Conservation (phyloP, 1,140 invertebrate species). For the Daktulosphaira vitifoliae region DNA sequence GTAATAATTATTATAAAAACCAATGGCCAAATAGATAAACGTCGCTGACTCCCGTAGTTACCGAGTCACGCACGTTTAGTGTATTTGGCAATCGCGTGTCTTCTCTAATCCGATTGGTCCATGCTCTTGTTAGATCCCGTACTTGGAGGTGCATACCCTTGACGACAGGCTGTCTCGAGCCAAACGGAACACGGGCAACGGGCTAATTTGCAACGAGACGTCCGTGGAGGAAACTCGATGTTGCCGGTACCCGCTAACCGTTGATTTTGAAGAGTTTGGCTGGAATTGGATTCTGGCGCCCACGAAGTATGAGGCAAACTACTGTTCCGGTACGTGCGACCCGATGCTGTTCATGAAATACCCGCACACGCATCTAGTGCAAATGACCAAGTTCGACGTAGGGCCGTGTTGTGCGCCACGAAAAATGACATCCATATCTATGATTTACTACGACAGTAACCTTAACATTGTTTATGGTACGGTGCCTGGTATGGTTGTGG, state of each 20-base stretch:
- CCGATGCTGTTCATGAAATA: slow-evolving; percentile 55
- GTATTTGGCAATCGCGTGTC: too few species aligned
- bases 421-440: slow-evolving; percentile 79
- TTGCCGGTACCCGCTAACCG: slow-evolving; percentile 89
- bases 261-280: slow-evolving; percentile 92
- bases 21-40: too few species aligned
- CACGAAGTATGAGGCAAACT: slow-evolving; percentile 89
- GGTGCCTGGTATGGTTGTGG: slow-evolving; percentile 86
- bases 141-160: slow-evolving; percentile 65
- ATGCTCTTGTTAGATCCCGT: slow-evolving; percentile 58
- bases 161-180: slow-evolving; percentile 54
- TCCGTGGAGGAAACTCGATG: slow-evolving; percentile 71
- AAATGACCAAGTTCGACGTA: slow-evolving; percentile 54
- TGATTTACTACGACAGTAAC: slow-evolving; percentile 86
- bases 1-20: too few species aligned
- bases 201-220: slow-evolving; percentile 64
- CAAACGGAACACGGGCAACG: slow-evolving; percentile 44
- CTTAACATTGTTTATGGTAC: slow-evolving; percentile 79
- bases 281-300: slow-evolving; percentile 99
- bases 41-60: too few species aligned
- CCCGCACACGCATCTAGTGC: slow-evolving; percentile 87
- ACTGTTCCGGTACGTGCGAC: slow-evolving; percentile 91
- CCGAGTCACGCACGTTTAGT: too few species aligned
- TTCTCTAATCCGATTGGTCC: slow-evolving; percentile 32
- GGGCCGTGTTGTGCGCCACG: slow-evolving; percentile 84